Conservation (phyloP, 2,113 vertebrate genomes). For the Muntiacus reevesi region DNA sequence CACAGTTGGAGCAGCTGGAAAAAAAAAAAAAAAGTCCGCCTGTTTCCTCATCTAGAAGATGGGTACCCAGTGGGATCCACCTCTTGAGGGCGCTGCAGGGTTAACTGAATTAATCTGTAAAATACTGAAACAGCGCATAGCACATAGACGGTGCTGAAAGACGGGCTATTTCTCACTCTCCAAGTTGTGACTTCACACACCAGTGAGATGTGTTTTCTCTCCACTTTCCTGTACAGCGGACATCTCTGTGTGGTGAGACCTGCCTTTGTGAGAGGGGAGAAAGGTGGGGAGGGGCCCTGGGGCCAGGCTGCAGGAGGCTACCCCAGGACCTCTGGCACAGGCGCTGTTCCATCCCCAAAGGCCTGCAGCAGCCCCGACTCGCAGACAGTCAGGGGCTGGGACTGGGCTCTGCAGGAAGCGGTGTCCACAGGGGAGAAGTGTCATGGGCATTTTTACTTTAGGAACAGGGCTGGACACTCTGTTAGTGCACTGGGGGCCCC, state of each 20-base stretch:
- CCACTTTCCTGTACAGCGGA: not conserved
- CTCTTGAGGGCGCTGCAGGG: not conserved
- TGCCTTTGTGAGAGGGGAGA: not conserved
- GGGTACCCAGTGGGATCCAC: not conserved
- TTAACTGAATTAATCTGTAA: not conserved
- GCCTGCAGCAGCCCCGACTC: not conserved
- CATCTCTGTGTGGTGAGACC: not conserved
- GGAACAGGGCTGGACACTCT: not conserved
- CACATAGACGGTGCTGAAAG: accelerated
- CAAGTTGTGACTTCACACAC: not conserved
- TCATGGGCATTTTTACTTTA: not conserved
- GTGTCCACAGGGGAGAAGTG: not conserved
- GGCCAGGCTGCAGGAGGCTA: not conserved
- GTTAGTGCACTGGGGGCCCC: not conserved
- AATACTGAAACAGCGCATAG: not conserved
- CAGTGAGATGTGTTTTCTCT: not conserved
- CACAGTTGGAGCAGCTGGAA: not conserved
- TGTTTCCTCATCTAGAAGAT: not conserved
- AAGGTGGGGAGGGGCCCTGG: not conserved
- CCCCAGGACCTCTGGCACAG: not conserved
- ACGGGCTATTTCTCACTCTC: not conserved
- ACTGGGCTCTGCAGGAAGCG: not conserved
- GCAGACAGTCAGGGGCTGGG: accelerated
- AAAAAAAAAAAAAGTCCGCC: not conserved
- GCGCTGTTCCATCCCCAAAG: not conserved